Evolutionary conservation across 1,140 invertebrate species (phyloP), one percentile per base, ranked within the genome.

Genomic region (Ridgeia piscesae): DNA sequence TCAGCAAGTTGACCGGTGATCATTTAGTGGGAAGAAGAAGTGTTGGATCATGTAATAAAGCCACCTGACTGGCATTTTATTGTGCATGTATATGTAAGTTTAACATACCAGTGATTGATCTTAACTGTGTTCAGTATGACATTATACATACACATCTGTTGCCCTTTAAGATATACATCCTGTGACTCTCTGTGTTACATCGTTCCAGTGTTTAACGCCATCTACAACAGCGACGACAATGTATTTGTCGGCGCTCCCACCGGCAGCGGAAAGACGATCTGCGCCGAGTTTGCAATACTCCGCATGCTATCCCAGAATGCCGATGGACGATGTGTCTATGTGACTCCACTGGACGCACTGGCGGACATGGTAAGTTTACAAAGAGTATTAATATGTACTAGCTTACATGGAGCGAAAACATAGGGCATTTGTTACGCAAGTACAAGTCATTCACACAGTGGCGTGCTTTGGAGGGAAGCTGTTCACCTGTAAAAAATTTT

Each of bases 161-260:
- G n/a, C n/a, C n/a, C n/a, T 89, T 4, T 89, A 33, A 33, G 88
- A 8, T 33, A 17, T 33, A 89, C n/a, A n/a, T 89, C 4, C 34
- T 14, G 33, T 34, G n/a, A 34, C 34, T 14, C 4, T 90, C 6
- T 35, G 89, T 34, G 17, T 58, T 50, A 4, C 17, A 6, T 92
- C n/a, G 31, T 89, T 92, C 9, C 77, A 93, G 99, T 99, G 6
- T 99, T 99, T 95, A 99, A 99, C 95, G 98, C 99, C 0, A 97
- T 99, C 0, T 99, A 99, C 96, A 99, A 99, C 96, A 98, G 98
- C 31, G 99, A 99, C 96, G 99, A 99, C 94, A 99, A 99, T 96
- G 98, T 99, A 0, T 99, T 99, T 95, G 97, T 99, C 93, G 99
- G 99, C 11, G 99, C 99, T 0, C 99, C 99, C 0, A 98, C 98